Evolutionary conservation across 2,888 invertebrate species (phyloP).

Genomic region (Cremastinae sp.): DNA sequence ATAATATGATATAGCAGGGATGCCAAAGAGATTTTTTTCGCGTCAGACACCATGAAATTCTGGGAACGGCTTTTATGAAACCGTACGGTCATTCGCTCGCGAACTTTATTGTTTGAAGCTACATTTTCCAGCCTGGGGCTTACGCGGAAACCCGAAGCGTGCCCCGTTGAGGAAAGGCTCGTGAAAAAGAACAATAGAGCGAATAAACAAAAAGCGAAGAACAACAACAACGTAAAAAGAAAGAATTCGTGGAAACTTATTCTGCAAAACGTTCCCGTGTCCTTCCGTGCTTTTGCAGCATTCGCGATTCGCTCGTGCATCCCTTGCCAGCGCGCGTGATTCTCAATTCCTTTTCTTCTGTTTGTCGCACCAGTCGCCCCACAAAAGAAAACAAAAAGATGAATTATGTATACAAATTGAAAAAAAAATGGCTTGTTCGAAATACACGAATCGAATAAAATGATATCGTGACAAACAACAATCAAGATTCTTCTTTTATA

Average conservation of each 20-base stretch:
- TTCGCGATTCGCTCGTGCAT: no score
- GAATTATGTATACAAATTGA: no score
- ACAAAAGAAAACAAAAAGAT: no score
- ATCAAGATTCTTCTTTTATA: no score
- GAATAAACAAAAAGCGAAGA: slow-evolving; percentile 8
- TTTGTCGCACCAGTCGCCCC: no score
- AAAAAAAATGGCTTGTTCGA: no score
- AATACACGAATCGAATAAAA: no score
- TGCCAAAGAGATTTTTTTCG: background rate
- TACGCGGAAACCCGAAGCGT: slow-evolving; percentile 8
- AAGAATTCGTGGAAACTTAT: slow-evolving; percentile 35
- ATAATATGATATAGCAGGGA: slow-evolving; percentile 2
- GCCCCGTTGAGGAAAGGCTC: slow-evolving; percentile 44
- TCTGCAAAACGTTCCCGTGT: slow-evolving; percentile 34
- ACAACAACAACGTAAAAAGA: background rate
- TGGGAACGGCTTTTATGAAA: slow-evolving; percentile 18
- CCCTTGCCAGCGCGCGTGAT: no score
- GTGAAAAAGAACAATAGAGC: slow-evolving; percentile 5
- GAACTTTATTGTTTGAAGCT: slow-evolving; percentile 26
- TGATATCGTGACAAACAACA: no score
- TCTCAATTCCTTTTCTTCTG: no score
- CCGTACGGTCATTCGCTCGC: slow-evolving; percentile 31
- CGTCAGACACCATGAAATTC: slow-evolving; percentile 21
- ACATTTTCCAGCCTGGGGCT: slow-evolving; percentile 14
- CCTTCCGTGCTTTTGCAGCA: no score